Conservation (phyloP, 2,113 vertebrate species). For the Mobula birostris region DNA sequence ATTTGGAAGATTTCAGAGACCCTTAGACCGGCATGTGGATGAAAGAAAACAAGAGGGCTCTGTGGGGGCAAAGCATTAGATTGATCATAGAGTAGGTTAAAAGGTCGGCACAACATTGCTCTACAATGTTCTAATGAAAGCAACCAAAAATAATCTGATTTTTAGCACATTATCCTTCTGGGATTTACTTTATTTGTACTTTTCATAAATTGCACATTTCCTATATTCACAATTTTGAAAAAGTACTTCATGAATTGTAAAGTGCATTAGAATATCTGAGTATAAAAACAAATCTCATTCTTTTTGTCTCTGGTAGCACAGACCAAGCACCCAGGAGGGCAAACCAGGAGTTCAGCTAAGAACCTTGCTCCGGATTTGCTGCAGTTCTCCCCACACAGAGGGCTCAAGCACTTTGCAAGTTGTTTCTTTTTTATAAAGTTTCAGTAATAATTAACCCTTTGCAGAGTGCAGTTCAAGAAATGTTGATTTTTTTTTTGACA, state of each 20-base stretch:
- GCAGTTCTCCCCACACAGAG: background rate
- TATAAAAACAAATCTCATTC: background rate
- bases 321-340: background rate
- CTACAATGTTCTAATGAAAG: too few relatives aligned
- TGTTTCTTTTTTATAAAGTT: background rate
- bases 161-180: too few relatives aligned
- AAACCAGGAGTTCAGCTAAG: background rate
- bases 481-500: background rate
- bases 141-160: too few relatives aligned
- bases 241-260: background rate
- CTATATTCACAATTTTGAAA: too few relatives aligned
- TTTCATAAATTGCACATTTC: too few relatives aligned
- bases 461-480: background rate
- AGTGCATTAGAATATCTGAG: background rate
- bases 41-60: too few relatives aligned
- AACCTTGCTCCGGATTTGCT: background rate
- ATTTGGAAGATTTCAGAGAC: too few relatives aligned
- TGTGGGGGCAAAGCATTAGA: too few relatives aligned
- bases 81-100: too few relatives aligned
- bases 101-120: too few relatives aligned
- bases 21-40: too few relatives aligned
- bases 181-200: too few relatives aligned
- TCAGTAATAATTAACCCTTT: background rate
- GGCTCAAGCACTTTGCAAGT: background rate
- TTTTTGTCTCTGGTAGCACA: background rate